Evolutionary conservation across 2,113 vertebrate species (phyloP).

Genomic region (Shinisaurus crocodilurus): DNA sequence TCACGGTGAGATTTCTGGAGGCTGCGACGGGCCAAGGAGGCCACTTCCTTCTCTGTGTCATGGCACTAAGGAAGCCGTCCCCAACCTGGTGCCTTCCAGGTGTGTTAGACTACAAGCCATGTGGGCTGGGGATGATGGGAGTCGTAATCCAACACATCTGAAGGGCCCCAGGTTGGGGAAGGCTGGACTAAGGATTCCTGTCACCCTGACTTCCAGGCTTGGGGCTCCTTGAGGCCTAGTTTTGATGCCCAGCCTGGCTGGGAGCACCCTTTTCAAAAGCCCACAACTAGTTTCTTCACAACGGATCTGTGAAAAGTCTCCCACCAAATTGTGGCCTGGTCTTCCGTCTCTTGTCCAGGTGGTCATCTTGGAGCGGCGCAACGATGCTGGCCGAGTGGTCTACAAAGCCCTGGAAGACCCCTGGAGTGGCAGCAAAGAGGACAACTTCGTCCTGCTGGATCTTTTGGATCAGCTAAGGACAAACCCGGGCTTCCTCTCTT

Average conservation of each 20-base stretch:
- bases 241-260: background rate
- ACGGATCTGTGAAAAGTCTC: no score
- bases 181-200: background rate
- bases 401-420: slow-evolving; percentile 83
- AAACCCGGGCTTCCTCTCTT: slow-evolving; percentile 86
- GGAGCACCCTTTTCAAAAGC: background rate
- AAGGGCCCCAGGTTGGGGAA: no score
- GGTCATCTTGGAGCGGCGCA: slow-evolving; percentile 90
- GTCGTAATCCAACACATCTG: no score
- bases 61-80: no score
- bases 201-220: background rate
- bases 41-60: no score
- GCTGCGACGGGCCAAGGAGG: background rate
- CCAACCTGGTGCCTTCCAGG: no score
- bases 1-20: background rate
- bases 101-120: no score
- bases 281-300: background rate
- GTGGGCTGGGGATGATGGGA: no score
- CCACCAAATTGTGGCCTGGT: background rate
- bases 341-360: slow-evolving; percentile 76
- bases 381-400: slow-evolving; percentile 82
- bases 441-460: slow-evolving; percentile 86
- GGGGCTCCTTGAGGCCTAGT: background rate
- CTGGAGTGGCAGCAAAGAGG: slow-evolving; percentile 90
- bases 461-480: slow-evolving; percentile 87